These are phyloP conservation scores for Lineus longissimus DNA, from an alignment of 1,140 invertebrate species.

Conservation along the genomic window DNA sequence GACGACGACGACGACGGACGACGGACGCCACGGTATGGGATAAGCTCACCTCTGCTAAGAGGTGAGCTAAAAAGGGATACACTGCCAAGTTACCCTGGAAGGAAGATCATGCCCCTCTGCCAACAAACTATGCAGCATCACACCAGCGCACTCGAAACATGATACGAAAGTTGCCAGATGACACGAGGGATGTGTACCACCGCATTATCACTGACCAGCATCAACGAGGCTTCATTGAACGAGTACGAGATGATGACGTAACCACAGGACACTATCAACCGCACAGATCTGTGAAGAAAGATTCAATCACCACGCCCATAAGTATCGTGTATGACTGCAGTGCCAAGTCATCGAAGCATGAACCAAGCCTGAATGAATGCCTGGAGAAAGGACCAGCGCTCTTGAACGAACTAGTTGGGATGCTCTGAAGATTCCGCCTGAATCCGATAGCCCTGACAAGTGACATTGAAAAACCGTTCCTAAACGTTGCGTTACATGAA, in stretches of 20 bases:
- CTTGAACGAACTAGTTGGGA: not conserved
- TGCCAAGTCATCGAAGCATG: not conserved
- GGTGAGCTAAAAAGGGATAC: too few species aligned
- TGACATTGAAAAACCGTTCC: slow-evolving; percentile 10
- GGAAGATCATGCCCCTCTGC: not conserved
- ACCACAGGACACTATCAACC: not conserved
- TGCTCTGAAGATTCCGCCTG: slow-evolving; percentile 2
- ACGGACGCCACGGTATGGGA: too few species aligned
- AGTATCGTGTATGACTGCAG: slow-evolving; percentile 7
- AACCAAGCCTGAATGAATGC: slow-evolving; percentile 6
- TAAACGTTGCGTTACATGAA: not conserved
- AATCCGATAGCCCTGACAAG: not conserved
- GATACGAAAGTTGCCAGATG: not conserved
- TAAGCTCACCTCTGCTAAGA: too few species aligned
- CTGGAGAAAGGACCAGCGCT: not conserved
- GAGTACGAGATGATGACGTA: not conserved
- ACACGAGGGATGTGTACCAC: not conserved
- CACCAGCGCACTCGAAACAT: not conserved
- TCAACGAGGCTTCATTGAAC: slow-evolving; percentile 7
- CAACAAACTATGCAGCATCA: slow-evolving; percentile 8
- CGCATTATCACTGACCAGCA: slow-evolving; percentile 5
- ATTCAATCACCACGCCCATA: slow-evolving; percentile 5
- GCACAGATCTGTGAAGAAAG: not conserved
- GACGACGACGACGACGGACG: too few species aligned
- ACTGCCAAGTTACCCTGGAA: too few species aligned